Evolutionary conservation across 2,888 invertebrate species (phyloP).

Genomic region (Selenia dentaria): DNA sequence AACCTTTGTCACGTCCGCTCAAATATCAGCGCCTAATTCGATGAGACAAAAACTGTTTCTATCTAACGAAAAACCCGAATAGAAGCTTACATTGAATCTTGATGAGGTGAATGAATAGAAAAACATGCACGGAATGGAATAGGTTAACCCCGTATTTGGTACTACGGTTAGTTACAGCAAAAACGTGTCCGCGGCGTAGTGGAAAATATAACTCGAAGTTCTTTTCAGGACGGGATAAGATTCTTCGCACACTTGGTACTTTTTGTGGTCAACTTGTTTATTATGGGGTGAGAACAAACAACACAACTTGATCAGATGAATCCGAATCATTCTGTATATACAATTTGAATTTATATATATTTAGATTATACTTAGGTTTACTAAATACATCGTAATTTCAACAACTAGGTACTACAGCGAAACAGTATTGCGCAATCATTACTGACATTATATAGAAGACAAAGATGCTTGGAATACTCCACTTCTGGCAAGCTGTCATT

Average conservation of each 20-base stretch:
- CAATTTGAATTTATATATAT: too few relatives aligned
- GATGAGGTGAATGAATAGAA: conserved; percentile 23
- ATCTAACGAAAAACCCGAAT: conserved; percentile 20
- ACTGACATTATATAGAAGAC: too few relatives aligned
- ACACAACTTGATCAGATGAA: too few relatives aligned
- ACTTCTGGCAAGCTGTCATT: too few relatives aligned
- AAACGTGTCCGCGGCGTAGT: conserved; percentile 4
- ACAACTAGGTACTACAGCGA: too few relatives aligned
- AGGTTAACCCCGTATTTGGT: neutral
- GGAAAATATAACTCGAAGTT: neutral
- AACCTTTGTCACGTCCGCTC: conserved; percentile 13
- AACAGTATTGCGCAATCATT: too few relatives aligned
- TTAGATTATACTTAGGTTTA: too few relatives aligned
- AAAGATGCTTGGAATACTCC: too few relatives aligned
- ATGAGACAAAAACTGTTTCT: conserved; percentile 27
- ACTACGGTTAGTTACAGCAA: conserved; percentile 6
- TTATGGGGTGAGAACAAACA: too few relatives aligned
- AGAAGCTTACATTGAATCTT: conserved; percentile 29
- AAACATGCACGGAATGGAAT: conserved; percentile 12
- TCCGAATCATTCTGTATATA: too few relatives aligned
- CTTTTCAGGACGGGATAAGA: neutral
- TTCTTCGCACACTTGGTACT: neutral
- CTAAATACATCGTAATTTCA: too few relatives aligned
- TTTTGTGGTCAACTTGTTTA: neutral
- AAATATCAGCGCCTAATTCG: conserved; percentile 19